A percentile compares a stretch with the other conserved stretches of the same genome.
Evolutionary conservation across 2,113 vertebrate species (phyloP).

Genomic region (Sphyrna mokarran): DNA sequence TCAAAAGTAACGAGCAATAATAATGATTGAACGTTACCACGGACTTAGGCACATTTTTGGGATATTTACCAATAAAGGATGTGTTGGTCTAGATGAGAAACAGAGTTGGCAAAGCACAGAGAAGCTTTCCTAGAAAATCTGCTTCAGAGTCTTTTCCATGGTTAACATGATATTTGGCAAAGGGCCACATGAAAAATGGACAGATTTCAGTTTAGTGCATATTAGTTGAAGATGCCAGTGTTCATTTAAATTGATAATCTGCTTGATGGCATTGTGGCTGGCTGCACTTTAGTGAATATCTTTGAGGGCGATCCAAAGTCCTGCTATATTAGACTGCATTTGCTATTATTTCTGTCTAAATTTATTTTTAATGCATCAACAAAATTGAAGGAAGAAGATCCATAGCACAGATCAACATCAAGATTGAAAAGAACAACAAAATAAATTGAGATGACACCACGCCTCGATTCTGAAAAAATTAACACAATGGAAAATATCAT

Average conservation of each 20-base stretch:
- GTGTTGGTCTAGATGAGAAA: neutral
- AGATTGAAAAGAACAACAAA: neutral
- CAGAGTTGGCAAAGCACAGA: neutral
- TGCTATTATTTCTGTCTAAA: neutral
- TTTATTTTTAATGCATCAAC: neutral
- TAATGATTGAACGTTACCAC: neutral
- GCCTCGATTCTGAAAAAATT: neutral
- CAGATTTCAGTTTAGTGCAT: conserved; percentile 4
- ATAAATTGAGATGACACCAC: neutral
- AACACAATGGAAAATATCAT: neutral
- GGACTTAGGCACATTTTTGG: neutral
- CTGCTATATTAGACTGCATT: neutral
- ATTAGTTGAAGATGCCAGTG: neutral
- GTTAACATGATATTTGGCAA: neutral
- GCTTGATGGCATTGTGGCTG: neutral
- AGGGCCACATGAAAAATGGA: neutral
- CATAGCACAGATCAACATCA: neutral
- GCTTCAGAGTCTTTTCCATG: neutral
- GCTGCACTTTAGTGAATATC: neutral
- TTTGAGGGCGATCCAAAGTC: neutral
- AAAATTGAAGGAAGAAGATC: neutral
- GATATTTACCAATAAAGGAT: neutral
- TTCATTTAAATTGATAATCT: conserved; percentile 10
- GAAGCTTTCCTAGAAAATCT: neutral
- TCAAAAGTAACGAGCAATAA: neutral